Conservation (phyloP, 2,888 invertebrate genomes). For the Acleris laterana region DNA sequence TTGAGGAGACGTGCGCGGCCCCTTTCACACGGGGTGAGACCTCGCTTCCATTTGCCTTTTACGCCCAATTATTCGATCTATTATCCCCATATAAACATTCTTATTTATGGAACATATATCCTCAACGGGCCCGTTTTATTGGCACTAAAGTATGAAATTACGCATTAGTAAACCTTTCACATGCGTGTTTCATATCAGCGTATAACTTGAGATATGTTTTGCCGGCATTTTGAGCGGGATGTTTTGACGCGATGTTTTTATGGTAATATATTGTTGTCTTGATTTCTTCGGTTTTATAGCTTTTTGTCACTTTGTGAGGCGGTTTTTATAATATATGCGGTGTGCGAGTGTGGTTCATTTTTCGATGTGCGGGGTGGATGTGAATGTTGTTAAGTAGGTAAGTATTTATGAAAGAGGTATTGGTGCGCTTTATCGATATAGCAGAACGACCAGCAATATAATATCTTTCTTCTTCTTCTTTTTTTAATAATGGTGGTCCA, state of each 20-base stretch:
- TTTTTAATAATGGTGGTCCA: too few species aligned
- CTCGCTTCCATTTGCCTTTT: conserved; percentile 63
- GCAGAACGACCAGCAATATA: neutral
- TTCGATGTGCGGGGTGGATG: conserved; percentile 15
- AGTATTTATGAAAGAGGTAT: neutral
- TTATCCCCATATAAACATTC: conserved; percentile 70
- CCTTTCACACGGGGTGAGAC: conserved; percentile 51
- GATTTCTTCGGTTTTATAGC: conserved; percentile 65
- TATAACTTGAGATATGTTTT: conserved; percentile 76
- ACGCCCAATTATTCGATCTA: conserved; percentile 77
- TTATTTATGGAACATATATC: conserved; percentile 72
- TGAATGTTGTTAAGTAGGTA: neutral
- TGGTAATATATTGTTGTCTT: conserved; percentile 68
- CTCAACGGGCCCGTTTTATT: conserved; percentile 69
- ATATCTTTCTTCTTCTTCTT: too few species aligned
- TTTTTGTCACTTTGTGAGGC: conserved; percentile 67
- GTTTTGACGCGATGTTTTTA: conserved; percentile 67
- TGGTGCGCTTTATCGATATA: neutral
- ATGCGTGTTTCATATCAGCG: conserved; percentile 66
- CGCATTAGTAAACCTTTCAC: conserved; percentile 78
- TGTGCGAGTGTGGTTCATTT: conserved; percentile 29
- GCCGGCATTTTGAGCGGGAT: conserved; percentile 61
- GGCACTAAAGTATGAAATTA: conserved; percentile 78
- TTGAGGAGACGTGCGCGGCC: conserved; percentile 43
- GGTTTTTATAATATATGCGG: conserved; percentile 33